Conservation (phyloP, 2,113 vertebrate species). For the Cyprinus carpio region DNA sequence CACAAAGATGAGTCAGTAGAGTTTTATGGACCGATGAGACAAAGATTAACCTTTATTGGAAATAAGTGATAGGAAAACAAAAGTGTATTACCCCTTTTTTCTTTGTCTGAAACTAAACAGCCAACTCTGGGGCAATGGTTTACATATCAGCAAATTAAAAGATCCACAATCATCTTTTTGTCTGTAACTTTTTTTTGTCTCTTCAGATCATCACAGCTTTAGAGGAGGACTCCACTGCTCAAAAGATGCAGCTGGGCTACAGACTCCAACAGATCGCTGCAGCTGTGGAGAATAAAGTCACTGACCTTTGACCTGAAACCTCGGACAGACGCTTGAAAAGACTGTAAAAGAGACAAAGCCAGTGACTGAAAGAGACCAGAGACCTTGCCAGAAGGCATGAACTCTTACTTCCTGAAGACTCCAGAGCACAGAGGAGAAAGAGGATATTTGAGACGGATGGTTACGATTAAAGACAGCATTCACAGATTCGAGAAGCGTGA, state of each 20-base stretch:
- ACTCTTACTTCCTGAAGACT: constrained; percentile 26
- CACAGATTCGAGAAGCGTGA: neutral
- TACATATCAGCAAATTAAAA: neutral
- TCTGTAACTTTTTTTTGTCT: neutral
- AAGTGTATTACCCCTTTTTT: neutral
- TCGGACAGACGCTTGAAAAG: constrained; percentile 33
- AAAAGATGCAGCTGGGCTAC: constrained; percentile 99
- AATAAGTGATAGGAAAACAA: too few relatives aligned
- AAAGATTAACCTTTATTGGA: too few relatives aligned
- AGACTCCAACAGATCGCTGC: constrained; percentile 96
- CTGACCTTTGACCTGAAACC: constrained; percentile 85
- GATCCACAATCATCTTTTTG: neutral
- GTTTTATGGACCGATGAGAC: too few relatives aligned
- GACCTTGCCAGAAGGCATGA: neutral
- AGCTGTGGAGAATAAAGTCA: constrained; percentile 98
- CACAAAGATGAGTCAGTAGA: too few relatives aligned
- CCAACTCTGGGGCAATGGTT: neutral
- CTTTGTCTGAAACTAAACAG: neutral
- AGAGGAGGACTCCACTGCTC: constrained; percentile 88
- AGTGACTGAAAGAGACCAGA: constrained; percentile 21
- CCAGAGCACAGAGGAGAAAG: constrained; percentile 13
- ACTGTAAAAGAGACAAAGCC: constrained; percentile 9
- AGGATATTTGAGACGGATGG: neutral
- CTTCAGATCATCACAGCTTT: constrained; percentile 92
- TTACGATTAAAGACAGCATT: constrained; percentile 14